These are phyloP conservation scores for Phymorhynchus buccinoides DNA, from an alignment of 1,140 invertebrate species.

Conservation along the genomic window DNA sequence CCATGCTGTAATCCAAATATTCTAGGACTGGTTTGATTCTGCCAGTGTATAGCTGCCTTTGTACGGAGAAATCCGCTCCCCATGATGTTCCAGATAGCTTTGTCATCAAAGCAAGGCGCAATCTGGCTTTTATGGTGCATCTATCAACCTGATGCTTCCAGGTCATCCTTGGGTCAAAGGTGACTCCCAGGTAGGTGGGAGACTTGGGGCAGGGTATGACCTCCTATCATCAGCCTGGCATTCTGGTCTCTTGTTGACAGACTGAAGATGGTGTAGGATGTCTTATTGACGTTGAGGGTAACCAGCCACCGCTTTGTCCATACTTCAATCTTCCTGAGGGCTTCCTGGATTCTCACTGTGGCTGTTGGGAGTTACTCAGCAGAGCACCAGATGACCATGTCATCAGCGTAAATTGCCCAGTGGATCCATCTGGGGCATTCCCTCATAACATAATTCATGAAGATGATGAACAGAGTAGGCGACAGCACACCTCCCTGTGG, in stretches of 20 bases:
- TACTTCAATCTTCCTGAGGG: constrained; percentile 7
- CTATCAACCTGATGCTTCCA: constrained; percentile 1
- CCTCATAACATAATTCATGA: constrained; percentile 42
- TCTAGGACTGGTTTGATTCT: constrained; percentile 34
- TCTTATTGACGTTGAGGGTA: background rate
- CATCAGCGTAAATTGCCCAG: constrained; percentile 32
- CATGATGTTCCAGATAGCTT: constrained; percentile 5
- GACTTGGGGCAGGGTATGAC: background rate
- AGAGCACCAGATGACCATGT: constrained; percentile 43
- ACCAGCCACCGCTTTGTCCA: constrained; percentile 35
- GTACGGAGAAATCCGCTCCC: constrained; percentile 11
- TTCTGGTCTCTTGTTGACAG: constrained; percentile 10
- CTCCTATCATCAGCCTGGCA: background rate
- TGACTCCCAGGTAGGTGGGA: constrained; percentile 15
- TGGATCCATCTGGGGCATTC: constrained; percentile 27
- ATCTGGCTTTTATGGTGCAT: background rate
- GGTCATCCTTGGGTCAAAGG: constrained; percentile 14
- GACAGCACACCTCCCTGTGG: constrained; percentile 45
- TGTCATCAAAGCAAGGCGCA: background rate
- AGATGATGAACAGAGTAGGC: constrained; percentile 42
- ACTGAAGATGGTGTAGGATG: constrained; percentile 20
- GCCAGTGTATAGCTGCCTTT: constrained; percentile 26
- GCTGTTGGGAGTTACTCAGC: constrained; percentile 34
- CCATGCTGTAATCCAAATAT: constrained; percentile 37
- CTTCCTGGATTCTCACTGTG: constrained; percentile 39